These are phyloP conservation scores for Phoebastria nigripes DNA, from an alignment of 2,797 vertebrate genomes.

Conservation along the genomic window DNA sequence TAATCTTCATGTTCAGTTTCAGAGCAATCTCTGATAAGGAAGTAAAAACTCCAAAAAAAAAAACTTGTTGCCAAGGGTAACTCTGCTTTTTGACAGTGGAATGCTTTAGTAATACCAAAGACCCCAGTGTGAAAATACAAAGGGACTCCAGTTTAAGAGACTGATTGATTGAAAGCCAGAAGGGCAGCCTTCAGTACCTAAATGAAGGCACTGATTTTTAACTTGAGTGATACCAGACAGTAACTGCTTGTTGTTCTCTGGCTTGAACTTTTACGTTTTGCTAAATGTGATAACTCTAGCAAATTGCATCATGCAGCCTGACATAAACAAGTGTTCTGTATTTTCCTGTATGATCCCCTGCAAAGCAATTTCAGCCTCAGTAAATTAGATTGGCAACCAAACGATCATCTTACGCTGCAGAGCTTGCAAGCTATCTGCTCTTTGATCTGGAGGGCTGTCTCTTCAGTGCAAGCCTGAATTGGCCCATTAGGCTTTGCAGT, in stretches of 20 bases:
- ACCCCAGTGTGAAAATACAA: slow-evolving; percentile 68
- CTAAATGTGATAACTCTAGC: slow-evolving; percentile 47
- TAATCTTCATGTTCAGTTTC: slow-evolving; percentile 55
- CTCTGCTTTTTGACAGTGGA: slow-evolving; percentile 59
- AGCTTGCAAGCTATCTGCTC: slow-evolving; percentile 30
- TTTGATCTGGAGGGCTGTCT: slow-evolving; percentile 36
- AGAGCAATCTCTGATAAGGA: slow-evolving; percentile 60
- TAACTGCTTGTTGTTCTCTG: slow-evolving; percentile 47
- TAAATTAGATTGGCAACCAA: slow-evolving; percentile 24
- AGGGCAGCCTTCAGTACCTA: slow-evolving; percentile 54
- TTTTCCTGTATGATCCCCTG: slow-evolving; percentile 4
- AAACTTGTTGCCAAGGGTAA: slow-evolving; percentile 64
- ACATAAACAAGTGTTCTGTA: slow-evolving; percentile 39
- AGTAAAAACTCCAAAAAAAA: slow-evolving; percentile 38
- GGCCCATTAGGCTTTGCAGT: background rate
- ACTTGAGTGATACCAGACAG: slow-evolving; percentile 66
- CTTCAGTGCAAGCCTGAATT: background rate
- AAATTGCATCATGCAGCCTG: slow-evolving; percentile 51
- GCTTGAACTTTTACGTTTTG: slow-evolving; percentile 44
- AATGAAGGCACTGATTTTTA: slow-evolving; percentile 66
- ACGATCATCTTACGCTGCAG: background rate
- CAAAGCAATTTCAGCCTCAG: background rate
- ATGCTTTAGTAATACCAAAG: slow-evolving; percentile 61
- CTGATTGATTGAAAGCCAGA: slow-evolving; percentile 63
- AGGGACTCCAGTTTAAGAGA: slow-evolving; percentile 62